phyloP scores from a whole-genome alignment of 2,113 vertebrate genomes.

The Cyanoramphus novaezelandiae region DNA sequence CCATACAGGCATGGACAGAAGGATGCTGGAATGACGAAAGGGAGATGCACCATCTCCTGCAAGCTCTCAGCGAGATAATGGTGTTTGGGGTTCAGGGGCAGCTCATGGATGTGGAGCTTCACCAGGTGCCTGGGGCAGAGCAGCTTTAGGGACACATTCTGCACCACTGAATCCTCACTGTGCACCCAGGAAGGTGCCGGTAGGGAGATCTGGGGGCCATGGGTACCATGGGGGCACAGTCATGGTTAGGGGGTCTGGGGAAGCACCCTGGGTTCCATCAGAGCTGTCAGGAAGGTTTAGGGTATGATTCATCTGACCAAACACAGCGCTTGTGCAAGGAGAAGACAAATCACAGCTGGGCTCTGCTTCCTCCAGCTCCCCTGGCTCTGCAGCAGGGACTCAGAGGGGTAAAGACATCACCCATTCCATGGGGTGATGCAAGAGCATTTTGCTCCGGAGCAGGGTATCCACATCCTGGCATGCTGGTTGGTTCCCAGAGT shows the following conservation, averaged over 20 bases:
- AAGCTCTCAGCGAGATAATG: fast-evolving
- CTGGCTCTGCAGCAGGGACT: fast-evolving
- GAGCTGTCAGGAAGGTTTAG: conserved; percentile 23
- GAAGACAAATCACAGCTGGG: not conserved
- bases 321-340: not conserved
- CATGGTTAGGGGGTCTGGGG: fast-evolving
- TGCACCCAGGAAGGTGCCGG: not conserved
- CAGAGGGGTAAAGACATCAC: not conserved
- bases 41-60: not conserved
- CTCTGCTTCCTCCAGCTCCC: not conserved
- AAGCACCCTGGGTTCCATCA: fast-evolving
- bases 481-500: fast-evolving
- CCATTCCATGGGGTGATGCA: too few species aligned
- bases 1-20: not conserved
- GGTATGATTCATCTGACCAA: not conserved
- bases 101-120: not conserved
- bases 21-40: not conserved
- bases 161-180: not conserved
- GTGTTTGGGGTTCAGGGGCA: not conserved
- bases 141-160: not conserved
- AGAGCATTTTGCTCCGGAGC: not conserved
- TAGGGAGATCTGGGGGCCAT: not conserved
- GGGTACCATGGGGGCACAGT: fast-evolving
- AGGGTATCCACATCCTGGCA: fast-evolving
- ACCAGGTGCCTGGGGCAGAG: not conserved